phyloP scores from a whole-genome alignment of 2,797 vertebrate species.

The Mastacembelus armatus region DNA sequence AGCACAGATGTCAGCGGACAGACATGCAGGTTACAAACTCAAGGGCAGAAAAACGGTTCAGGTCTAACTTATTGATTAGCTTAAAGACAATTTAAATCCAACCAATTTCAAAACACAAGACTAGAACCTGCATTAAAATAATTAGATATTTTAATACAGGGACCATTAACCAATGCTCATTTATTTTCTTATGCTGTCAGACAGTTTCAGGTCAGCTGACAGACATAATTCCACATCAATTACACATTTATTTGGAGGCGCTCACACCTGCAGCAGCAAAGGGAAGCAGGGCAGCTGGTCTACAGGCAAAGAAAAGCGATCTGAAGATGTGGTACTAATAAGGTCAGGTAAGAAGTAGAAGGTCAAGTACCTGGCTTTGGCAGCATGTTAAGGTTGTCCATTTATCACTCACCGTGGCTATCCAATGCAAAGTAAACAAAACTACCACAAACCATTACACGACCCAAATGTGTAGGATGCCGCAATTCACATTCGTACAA shows the following conservation, averaged over 20 bases:
- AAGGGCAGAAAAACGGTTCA: too few relatives aligned
- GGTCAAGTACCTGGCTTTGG: not conserved
- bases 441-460: not conserved
- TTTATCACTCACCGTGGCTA: not conserved
- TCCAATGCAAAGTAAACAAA: not conserved
- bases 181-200: too few relatives aligned
- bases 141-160: not conserved
- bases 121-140: not conserved
- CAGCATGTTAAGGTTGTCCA: not conserved
- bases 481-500: not conserved
- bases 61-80: too few relatives aligned
- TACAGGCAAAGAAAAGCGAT: not conserved
- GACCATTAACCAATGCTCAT: not conserved
- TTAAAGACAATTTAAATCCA: too few relatives aligned
- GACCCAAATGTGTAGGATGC: not conserved
- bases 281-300: not conserved
- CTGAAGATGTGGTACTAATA: not conserved
- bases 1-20: too few relatives aligned
- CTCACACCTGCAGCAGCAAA: not conserved
- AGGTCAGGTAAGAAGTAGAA: not conserved
- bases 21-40: too few relatives aligned
- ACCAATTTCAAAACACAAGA: not conserved
- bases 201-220: not conserved
- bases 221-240: too few relatives aligned
- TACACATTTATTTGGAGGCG: not conserved